Conservation (phyloP, 2,113 vertebrate species). For the Malurus cyaneus region DNA sequence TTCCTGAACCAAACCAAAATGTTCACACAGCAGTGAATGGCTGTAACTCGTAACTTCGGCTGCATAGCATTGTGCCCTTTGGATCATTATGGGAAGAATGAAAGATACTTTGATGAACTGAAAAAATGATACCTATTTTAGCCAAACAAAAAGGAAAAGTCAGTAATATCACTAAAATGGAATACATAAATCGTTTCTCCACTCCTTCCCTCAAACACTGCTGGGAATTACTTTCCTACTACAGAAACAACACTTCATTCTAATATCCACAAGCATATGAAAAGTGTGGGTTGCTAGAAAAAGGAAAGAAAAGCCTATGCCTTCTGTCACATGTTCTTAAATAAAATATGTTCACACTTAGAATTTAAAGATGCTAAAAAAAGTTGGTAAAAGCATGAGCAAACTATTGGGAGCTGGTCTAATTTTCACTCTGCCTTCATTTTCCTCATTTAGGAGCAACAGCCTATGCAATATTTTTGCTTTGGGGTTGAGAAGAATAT, state of each 20-base stretch:
- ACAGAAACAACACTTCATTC: not conserved
- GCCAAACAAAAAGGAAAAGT: not conserved
- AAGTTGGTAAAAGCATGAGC: not conserved
- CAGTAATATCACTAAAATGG: not conserved
- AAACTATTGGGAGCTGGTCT: conserved; percentile 40
- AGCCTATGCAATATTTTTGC: not conserved
- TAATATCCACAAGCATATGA: not conserved
- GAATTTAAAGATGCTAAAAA: conserved; percentile 15
- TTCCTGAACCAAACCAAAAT: not conserved
- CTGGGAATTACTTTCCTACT: not conserved
- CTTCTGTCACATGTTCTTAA: conserved; percentile 42
- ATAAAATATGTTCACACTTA: conserved; percentile 46
- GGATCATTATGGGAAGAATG: not conserved
- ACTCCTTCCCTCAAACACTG: not conserved
- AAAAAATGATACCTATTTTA: not conserved
- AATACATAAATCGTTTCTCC: not conserved
- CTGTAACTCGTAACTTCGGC: fast-evolving
- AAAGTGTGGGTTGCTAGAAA: conserved; percentile 20
- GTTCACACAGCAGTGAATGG: not conserved
- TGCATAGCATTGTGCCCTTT: not conserved
- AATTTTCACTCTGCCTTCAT: conserved; percentile 17
- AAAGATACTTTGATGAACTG: not conserved
- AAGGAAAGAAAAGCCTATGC: conserved; percentile 1
- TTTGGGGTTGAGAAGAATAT: not conserved
- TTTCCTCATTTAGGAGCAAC: not conserved